Base-by-base conservation (phyloP, 2,888 invertebrate species). In the Mimumesa dahlbomi region DNA sequence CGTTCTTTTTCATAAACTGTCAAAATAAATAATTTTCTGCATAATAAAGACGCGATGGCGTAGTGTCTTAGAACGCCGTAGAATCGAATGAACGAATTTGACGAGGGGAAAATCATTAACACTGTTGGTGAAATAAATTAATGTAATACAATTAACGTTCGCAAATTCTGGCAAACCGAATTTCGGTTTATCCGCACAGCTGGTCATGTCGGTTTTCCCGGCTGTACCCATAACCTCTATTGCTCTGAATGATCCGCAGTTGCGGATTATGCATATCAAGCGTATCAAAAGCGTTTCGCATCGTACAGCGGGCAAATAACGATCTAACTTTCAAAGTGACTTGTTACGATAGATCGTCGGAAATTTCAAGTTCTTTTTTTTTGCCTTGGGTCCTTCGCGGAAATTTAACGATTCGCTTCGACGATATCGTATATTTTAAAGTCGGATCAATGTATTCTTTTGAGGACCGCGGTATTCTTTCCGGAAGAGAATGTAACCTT, bases 301-400 rank as follows among this genome's bases (percentile, higher is more conserved):
- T 53, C 42, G 38, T 56, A 53, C 43, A 2, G 40, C 40, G 6
- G 6, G 11, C 40, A 42, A 40, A 14, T 56, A 56, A 50, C 54
- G 59, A 66, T 67, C 50, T 54, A 54, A 69, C 54, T 66, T 67
- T 56, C 50, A 50, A 56, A 54, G 45, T 38, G 34, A 54, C 49
- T 34, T 43, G 49, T 48, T 31, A 50, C 68, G 42, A 53, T 48
- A 13, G 38, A 48, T 29, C 66, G 6, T 2, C 13, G 25, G 34
- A 38, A 43, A 50, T 59, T 45, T 36, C n/a, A 29, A 18, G 6
- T 31, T 49, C n/a, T 48, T 22, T 7, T 22, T 11, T 14, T 4
- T 31, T 13, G 11, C 9, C 4, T 18, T 19, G n/a, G 42, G 42
- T 61, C 48, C 38, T 45, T 31, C 16, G 46, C n/a, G 46, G 38